phyloP scores from a whole-genome alignment of 2,888 invertebrate genomes.

The Fragum sueziense region DNA sequence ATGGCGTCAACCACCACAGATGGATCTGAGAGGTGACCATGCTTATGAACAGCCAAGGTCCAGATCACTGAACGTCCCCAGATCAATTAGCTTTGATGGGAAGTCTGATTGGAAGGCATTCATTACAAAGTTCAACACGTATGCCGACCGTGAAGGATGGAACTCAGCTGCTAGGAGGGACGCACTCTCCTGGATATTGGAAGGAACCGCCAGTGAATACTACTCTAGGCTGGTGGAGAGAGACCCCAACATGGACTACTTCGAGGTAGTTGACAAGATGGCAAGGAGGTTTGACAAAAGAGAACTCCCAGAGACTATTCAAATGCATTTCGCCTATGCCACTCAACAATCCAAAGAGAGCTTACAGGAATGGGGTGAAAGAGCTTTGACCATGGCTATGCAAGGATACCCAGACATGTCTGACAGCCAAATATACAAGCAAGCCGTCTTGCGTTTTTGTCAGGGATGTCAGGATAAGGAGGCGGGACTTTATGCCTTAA shows the following conservation, averaged over 20 bases:
- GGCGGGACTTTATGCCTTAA: conserved; percentile 9
- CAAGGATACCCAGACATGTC: background rate
- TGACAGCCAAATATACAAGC: background rate
- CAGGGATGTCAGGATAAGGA: conserved; percentile 7
- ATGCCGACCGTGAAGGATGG: background rate
- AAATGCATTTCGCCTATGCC: conserved; percentile 9
- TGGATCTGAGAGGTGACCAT: background rate
- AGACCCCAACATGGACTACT: background rate
- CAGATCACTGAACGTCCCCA: background rate
- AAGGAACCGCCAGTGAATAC: background rate
- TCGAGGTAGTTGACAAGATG: background rate
- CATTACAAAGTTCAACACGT: background rate
- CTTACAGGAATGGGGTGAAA: background rate
- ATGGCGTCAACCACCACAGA: background rate
- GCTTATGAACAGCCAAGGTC: background rate
- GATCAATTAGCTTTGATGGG: background rate
- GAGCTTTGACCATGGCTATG: background rate
- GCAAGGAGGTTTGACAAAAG: background rate
- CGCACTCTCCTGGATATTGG: background rate
- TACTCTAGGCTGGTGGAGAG: conserved; percentile 12
- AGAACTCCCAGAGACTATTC: conserved; percentile 1
- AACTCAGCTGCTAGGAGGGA: background rate
- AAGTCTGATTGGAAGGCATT: background rate
- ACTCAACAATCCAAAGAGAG: background rate
- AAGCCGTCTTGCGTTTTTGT: conserved; percentile 1